Conservation (phyloP, 2,888 invertebrate species). For the Frankliniella intonsa region DNA sequence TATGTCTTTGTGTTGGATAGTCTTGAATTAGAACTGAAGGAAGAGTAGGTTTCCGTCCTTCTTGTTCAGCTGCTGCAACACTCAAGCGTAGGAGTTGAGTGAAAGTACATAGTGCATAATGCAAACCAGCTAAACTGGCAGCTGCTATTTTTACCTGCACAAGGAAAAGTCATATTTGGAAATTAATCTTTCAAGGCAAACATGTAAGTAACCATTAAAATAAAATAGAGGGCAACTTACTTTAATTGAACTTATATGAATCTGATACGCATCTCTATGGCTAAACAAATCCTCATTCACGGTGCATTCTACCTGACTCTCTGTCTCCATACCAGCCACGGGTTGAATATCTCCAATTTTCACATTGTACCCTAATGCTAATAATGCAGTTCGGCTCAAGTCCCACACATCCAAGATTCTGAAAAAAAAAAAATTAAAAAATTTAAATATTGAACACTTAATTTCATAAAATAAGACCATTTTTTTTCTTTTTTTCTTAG, state of each 20-base stretch:
- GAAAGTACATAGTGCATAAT: slow-evolving; percentile 55
- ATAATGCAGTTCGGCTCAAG: slow-evolving; percentile 48
- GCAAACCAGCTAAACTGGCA: slow-evolving; percentile 53
- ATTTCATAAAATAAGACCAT: too few species aligned
- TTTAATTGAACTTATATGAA: slow-evolving; percentile 51
- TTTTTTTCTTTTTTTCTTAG: too few species aligned
- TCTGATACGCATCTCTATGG: slow-evolving; percentile 50
- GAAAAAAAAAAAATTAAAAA: slow-evolving; percentile 37
- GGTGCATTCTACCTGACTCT: slow-evolving; percentile 51
- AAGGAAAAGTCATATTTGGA: slow-evolving; percentile 29
- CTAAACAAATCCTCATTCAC: slow-evolving; percentile 51
- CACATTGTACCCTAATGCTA: slow-evolving; percentile 49
- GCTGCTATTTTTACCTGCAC: slow-evolving; percentile 52
- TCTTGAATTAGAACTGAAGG: slow-evolving; percentile 53
- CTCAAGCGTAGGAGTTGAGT: slow-evolving; percentile 53
- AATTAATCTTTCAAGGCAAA: too few species aligned
- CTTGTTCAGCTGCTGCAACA: slow-evolving; percentile 43
- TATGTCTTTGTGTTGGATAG: slow-evolving; percentile 52
- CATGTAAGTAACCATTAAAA: not conserved
- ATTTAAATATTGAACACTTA: not conserved
- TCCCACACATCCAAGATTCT: slow-evolving; percentile 53
- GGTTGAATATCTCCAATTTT: slow-evolving; percentile 49
- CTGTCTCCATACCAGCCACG: slow-evolving; percentile 45
- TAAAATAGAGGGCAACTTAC: slow-evolving; percentile 39
- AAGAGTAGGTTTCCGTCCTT: slow-evolving; percentile 44